Conservation (phyloP, 2,113 vertebrate species). For the Polypterus bichir region DNA sequence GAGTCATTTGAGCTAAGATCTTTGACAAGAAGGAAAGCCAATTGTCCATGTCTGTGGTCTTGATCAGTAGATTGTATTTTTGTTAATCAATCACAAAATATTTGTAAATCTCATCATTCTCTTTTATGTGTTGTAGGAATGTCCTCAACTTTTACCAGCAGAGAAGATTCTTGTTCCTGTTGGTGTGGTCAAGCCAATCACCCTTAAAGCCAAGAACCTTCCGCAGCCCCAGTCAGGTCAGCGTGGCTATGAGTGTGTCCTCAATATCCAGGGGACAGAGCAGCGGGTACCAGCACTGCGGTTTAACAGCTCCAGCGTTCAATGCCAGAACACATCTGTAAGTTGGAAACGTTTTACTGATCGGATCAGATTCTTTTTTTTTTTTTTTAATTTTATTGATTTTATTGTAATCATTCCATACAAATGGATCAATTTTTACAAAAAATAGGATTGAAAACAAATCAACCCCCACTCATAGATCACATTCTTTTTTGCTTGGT, state of each 20-base stretch:
- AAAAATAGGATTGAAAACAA: no score
- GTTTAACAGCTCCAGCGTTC: constrained; percentile 95
- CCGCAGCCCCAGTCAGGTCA: constrained; percentile 96
- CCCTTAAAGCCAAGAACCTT: constrained; percentile 84
- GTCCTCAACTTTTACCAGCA: constrained; percentile 81
- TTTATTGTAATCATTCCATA: no score
- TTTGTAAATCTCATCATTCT: neutral
- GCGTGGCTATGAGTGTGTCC: constrained; percentile 82
- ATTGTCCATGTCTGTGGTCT: no score
- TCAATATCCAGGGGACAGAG: constrained; percentile 80
- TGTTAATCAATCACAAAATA: neutral
- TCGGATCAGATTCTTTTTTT: no score
- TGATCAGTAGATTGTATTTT: no score
- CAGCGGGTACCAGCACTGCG: constrained; percentile 83
- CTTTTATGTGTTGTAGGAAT: constrained; percentile 56
- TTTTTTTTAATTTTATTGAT: no score
- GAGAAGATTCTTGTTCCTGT: constrained; percentile 89
- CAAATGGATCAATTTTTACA: no score
- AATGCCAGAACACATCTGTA: constrained; percentile 97
- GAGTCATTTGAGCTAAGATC: no score
- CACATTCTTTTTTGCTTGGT: no score
- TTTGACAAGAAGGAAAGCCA: no score
- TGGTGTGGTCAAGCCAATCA: constrained; percentile 90
- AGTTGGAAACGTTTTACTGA: constrained; percentile 29
- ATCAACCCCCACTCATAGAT: no score